Base-by-base conservation (phyloP, 2,888 invertebrate species). In the Tortrix viridana region DNA sequence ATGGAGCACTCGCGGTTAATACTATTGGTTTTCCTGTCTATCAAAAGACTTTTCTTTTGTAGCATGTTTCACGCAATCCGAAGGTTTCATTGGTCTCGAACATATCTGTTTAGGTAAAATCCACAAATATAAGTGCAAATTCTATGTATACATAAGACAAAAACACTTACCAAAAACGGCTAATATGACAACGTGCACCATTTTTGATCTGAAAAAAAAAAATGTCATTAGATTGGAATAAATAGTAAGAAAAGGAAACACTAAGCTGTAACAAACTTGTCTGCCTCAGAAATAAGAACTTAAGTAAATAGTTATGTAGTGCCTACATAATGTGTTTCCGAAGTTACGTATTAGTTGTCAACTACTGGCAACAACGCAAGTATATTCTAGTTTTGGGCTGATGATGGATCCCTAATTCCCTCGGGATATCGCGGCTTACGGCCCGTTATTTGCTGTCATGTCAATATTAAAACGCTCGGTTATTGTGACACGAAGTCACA, bases 121-220 rank as follows among this genome's bases (percentile, higher is more conserved):
- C 12, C 0, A 32, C 1, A 26, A 26, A 9, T 26, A 32, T 12
- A 12, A 32, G 12, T 32, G 3, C 32, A 32, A 32, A 3, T 32
- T 32, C 1, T 12, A 32, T n/a, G n/a, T n/a, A n/a, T 9, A 12
- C 12, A 32, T 12, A 32, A 32, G 9, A 26, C 9, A 12, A 26
- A 9, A 3, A 55, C 22, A 71, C 71, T 70, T 61, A 73, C 73
- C 72, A 23, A 72, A 66, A 54, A 72, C 64, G 7, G 66, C 57
- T 22, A 68, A 18, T n/a, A 69, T 65, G 55, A 69, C 16, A 32
- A 71, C 52, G 4, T 69, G 53, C 65, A 66, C 60, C 72, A 72
- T 70, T 49, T 52, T 66, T 37, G 26, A 67, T 50, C 71, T 71
- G 70, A 5, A 71, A 72, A 20, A 41, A 41, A 68, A 59, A 59